Evolutionary conservation across 2,113 vertebrate genomes (phyloP), one percentile per base, ranked within the genome.

Genomic region (Phoxinus phoxinus): DNA sequence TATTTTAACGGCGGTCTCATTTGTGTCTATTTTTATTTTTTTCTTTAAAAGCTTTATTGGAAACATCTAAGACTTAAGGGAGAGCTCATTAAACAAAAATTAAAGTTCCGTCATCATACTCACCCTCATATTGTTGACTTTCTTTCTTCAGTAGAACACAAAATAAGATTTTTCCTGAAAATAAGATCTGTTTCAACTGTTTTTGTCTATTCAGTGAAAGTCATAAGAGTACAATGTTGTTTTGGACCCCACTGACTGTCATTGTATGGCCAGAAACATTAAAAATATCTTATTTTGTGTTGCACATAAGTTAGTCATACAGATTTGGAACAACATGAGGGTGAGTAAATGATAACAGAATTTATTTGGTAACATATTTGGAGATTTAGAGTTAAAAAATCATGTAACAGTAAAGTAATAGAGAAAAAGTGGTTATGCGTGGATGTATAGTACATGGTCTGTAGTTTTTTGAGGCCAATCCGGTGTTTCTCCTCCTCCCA

Each of bases 401-500:
- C 15, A 21, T 51, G 9, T 63, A 59, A 59, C 53, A 58, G 53
- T 8, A 59, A 25, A 61, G 15, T 17, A 19, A 32, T 71, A 11
- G 0, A 17, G 17, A 25, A 63, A 48, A 69, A 23, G 30, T 35
- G 19, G 67, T 3, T 71, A 19, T 23, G 65, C 7, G 0, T 69
- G 30, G 17, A 35, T 32, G 3, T 4, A 9, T 71, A 71, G 59
- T 80, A 71, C 65, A 80, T 87, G 51, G 74, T 91, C 90, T 89
- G 94, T n/a, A 99, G 87, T 86, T 98, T 99, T 88, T 85, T 91
- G 48, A 98, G 93, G 46, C 93, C 95, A 53, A 95, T 85, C 1
- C 84, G 87, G 82, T 93, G 73, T 83, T 92, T 95, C 92, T 98
- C 96, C 11, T 90, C 91, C 88, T 98, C 96, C 98, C 96, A 97